phyloP scores from a whole-genome alignment of 2,888 invertebrate species.

The Agriotes lineatus region DNA sequence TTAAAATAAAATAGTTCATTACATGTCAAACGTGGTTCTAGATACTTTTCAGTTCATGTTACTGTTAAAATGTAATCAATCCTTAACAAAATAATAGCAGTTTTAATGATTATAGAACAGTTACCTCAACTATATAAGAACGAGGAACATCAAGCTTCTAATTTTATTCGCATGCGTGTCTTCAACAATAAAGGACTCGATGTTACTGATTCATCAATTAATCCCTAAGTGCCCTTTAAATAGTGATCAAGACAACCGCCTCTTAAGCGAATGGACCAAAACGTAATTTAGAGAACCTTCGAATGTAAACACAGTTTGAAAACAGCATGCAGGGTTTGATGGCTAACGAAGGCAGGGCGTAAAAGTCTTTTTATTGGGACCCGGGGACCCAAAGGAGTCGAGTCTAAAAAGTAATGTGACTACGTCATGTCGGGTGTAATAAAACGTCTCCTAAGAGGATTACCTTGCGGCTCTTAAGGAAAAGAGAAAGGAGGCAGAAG shows the following conservation, averaged over 20 bases:
- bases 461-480: conserved; percentile 1
- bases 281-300: not conserved
- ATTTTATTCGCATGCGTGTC: no score
- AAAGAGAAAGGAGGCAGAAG: not conserved
- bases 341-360: not conserved
- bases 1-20: no score
- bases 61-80: no score
- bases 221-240: not conserved
- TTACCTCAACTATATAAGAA: no score
- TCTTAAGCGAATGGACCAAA: not conserved
- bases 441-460: conserved; percentile 9
- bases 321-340: conserved; percentile 1
- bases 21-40: no score
- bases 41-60: no score
- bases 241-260: not conserved
- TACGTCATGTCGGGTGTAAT: conserved; percentile 10
- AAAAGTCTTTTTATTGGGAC: conserved; percentile 11
- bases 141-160: no score
- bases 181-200: no score
- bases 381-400: not conserved
- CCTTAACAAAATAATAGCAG: no score
- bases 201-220: no score
- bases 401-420: conserved; percentile 16
- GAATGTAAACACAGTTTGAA: conserved; percentile 8
- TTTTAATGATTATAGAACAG: no score